Evolutionary conservation across 1,140 invertebrate genomes (phyloP).

Genomic region (Pseudoatta argentina): DNA sequence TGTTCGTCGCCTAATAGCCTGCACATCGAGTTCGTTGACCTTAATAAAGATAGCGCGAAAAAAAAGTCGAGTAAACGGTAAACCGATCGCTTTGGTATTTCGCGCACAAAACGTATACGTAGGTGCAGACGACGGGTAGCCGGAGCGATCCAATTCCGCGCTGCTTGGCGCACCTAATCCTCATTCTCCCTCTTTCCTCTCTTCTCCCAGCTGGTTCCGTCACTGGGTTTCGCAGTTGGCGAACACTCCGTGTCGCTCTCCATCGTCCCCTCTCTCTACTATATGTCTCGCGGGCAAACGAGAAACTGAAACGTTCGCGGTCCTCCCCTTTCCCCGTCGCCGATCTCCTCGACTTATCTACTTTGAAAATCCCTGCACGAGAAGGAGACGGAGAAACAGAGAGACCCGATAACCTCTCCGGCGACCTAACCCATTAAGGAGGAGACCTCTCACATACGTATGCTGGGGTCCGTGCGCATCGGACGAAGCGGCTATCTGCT

Average conservation of each 20-base stretch:
- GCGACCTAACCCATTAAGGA: constrained; percentile 84
- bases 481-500: constrained; percentile 77
- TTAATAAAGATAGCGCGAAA: constrained; percentile 28
- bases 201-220: constrained; percentile 17
- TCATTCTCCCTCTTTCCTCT: not conserved
- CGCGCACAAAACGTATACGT: not conserved
- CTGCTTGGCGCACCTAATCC: constrained; percentile 65
- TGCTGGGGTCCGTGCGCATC: constrained; percentile 60
- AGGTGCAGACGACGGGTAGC: not conserved
- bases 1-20: not conserved
- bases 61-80: constrained; percentile 43
- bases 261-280: not conserved
- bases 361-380: constrained; percentile 82
- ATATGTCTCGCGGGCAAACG: constrained; percentile 25
- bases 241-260: constrained; percentile 37
- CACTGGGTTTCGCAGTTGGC: constrained; percentile 35
- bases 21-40: constrained; percentile 42
- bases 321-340: not conserved
- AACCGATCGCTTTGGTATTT: constrained; percentile 14
- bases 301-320: constrained; percentile 52
- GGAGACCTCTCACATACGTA: constrained; percentile 73
- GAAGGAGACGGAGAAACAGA: constrained; percentile 56
- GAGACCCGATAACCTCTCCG: constrained; percentile 82
- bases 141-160: constrained; percentile 35
- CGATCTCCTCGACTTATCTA: constrained; percentile 74